phyloP scores from a whole-genome alignment of 1,140 invertebrate genomes.

The Telenomus remus region DNA sequence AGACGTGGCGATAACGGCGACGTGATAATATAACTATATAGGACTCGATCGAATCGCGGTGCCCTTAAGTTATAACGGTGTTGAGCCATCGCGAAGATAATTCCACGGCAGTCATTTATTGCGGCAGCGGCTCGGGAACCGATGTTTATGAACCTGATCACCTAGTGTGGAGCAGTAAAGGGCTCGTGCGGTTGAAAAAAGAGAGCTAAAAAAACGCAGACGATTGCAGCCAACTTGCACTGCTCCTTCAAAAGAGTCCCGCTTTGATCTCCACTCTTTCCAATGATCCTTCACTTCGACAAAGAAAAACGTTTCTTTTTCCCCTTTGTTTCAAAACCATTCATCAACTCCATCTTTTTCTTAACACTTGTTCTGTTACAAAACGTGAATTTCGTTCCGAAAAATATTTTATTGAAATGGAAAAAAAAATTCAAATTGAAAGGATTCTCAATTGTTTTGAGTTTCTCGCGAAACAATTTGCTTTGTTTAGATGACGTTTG shows the following conservation, averaged over 20 bases:
- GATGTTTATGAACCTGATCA: slow-evolving; percentile 41
- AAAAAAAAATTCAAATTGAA: no score
- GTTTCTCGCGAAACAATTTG: slow-evolving; percentile 21
- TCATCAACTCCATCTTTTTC: no score
- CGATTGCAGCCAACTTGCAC: slow-evolving; percentile 3
- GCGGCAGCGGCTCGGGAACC: slow-evolving; percentile 28
- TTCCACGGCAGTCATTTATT: slow-evolving; percentile 47
- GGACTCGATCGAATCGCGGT: slow-evolving; percentile 46
- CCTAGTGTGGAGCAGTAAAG: slow-evolving; percentile 36
- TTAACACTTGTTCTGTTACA: no score
- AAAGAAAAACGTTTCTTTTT: slow-evolving; percentile 13
- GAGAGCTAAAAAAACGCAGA: slow-evolving; percentile 4
- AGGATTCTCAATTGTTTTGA: no score
- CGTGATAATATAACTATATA: slow-evolving; percentile 62
- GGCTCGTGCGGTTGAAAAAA: slow-evolving; percentile 12
- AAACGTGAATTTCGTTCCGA: no score
- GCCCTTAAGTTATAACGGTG: slow-evolving; percentile 56
- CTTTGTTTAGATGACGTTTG: slow-evolving; percentile 22
- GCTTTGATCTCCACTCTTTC: slow-evolving; percentile 43
- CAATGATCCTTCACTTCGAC: slow-evolving; percentile 23
- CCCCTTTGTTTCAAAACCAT: no score
- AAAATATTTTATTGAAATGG: no score
- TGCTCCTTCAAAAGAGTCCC: neutral
- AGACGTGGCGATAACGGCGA: slow-evolving; percentile 58
- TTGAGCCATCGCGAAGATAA: slow-evolving; percentile 39